phyloP scores from a whole-genome alignment of 2,113 vertebrate genomes.

The Anguilla rostrata region DNA sequence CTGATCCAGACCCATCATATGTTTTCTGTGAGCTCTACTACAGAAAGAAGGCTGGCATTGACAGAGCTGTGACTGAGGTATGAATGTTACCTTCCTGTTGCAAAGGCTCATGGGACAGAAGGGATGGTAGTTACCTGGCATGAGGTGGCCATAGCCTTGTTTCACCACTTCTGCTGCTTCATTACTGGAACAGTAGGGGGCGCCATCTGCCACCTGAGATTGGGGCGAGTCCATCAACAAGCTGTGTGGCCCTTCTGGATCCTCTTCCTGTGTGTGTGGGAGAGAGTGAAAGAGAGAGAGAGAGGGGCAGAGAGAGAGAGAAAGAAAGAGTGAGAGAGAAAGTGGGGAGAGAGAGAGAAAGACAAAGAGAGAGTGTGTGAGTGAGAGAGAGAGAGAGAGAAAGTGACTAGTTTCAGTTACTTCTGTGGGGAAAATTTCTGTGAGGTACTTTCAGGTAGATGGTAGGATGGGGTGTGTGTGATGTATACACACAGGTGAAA shows the following conservation, averaged over 20 bases:
- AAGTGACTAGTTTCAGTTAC: neutral
- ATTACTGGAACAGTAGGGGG: conserved; percentile 25
- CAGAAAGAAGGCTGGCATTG: neutral
- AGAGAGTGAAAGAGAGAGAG: neutral
- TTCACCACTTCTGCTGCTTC: conserved; percentile 33
- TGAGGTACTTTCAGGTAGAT: too few relatives aligned
- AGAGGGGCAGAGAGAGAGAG: too few relatives aligned
- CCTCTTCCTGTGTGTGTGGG: conserved; percentile 4
- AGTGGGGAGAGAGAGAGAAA: neutral
- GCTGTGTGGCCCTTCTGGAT: conserved; percentile 2
- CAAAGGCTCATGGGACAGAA: neutral
- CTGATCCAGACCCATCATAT: neutral
- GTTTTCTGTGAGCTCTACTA: neutral
- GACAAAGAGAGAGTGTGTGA: neutral
- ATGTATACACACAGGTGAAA: too few relatives aligned
- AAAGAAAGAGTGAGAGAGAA: too few relatives aligned
- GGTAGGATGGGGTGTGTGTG: too few relatives aligned
- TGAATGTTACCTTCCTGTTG: neutral
- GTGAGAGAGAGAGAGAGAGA: neutral
- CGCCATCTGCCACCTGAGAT: conserved; percentile 22
- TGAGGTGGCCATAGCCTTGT: conserved; percentile 42
- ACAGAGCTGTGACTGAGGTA: neutral
- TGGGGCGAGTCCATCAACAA: conserved; percentile 26
- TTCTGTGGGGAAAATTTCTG: neutral
- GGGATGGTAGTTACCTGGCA: conserved; percentile 39